Percentiles rank a stretch among this genome's conserved stretches.
These are phyloP conservation scores for Falco punctatus DNA, from an alignment of 2,113 vertebrate species.

Conservation along the genomic window DNA sequence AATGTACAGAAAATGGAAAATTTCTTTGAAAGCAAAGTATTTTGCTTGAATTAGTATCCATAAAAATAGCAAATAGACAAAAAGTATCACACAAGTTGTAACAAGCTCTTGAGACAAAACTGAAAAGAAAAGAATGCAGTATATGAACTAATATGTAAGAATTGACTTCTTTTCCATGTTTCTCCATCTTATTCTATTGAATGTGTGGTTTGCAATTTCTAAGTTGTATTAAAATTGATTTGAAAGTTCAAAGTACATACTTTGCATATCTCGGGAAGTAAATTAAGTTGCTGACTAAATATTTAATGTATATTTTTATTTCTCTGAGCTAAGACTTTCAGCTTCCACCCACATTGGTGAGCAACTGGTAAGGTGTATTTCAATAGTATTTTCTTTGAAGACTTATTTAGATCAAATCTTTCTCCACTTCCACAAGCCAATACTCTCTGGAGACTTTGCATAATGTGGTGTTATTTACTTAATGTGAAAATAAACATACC, in stretches of 20 bases:
- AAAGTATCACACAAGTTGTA: not conserved
- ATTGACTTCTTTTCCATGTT: not conserved
- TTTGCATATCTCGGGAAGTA: not conserved
- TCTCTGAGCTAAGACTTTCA: not conserved
- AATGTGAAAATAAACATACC: not conserved
- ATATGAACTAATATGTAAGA: not conserved
- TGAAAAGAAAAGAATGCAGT: not conserved
- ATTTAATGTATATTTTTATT: not conserved
- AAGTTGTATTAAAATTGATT: not conserved
- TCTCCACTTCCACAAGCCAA: not conserved
- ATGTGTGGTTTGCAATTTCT: fast-evolving
- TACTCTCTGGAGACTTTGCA: not conserved
- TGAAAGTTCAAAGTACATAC: not conserved
- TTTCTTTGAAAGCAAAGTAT: not conserved
- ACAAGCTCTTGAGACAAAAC: not conserved
- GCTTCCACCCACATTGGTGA: not conserved
- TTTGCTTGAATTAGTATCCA: not conserved
- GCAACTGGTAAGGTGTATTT: not conserved
- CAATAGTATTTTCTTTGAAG: not conserved
- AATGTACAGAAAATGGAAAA: not conserved
- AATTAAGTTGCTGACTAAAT: not conserved
- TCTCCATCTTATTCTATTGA: not conserved
- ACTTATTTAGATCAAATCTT: not conserved
- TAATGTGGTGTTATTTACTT: not conserved
- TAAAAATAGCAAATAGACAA: not conserved